Evolutionary conservation across 1,140 invertebrate species (phyloP), one percentile per base, ranked within the genome.

Genomic region (Lethocerus indicus): DNA sequence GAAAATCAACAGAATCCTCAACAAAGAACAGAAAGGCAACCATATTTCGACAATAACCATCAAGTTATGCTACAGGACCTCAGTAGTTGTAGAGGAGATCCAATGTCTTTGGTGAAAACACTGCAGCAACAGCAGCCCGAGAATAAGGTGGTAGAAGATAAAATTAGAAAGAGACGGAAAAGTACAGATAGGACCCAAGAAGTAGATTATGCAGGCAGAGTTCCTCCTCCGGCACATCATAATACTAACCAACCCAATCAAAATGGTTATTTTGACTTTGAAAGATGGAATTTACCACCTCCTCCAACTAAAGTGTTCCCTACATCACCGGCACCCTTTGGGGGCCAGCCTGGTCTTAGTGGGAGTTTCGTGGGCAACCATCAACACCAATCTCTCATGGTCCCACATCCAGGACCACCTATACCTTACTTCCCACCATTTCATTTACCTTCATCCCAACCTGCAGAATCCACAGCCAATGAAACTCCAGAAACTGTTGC

Each of bases 211-310:
- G 32, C 47, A 29, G 67, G 62, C 53, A 68, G 78, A 57, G 75
- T 81, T 47, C 79, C 79, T 51, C 76, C 76, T 6, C 79, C 79
- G 18, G 78, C 79, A 4, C 78, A 81, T 63, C 76, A 77, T 28
- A 78, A 75, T 29, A 68, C 64, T 41, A 74, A 70, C 41, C 72
- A 75, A 54, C 73, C 72, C 52, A 66, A 67, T 50, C 73, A 76
- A 57, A 80, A 79, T 58, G 77, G 77, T 42, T 81, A 78, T 58
- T 79, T 78, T 54, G 79, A 83, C 59, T 79, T 79, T 60, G 79
- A 81, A 51, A 66, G 78, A 49, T 81, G 79, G 79, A 83, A 79
- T 61, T 62, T 80, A 42, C 70, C 75, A 28, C 72, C 75, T 6
- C 68, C 75, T n/a, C 67, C 72, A 25, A 49, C 64, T 1, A 81